Evolutionary conservation across 2,888 invertebrate species (phyloP), one percentile per base, ranked within the genome.

Genomic region (Harpalus rubripes): DNA sequence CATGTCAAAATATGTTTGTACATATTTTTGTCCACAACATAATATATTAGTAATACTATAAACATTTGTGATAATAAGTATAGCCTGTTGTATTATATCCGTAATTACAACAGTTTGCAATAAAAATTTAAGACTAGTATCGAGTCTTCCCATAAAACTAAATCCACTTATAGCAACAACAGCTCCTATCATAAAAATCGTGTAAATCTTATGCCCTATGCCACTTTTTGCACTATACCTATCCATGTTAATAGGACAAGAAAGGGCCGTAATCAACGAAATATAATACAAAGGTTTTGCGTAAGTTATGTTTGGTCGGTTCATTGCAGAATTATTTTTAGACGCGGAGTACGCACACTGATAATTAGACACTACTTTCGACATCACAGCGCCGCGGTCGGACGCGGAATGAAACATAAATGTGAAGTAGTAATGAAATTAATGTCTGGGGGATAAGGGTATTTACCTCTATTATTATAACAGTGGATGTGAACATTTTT

Each of bases 181-280:
- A 5, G 80, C 0, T 15, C 12, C 26, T 15, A 85, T 18, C 56
- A 68, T 68, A 8, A 85, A 58, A 68, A 22, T 7, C 1, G 68
- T 12, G 56, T 80, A 85, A 16, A 80, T 22, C 32, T 79, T 85
- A 59, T 80, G 22, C 10, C 56, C 58, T n/a, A 56, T 22, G 6
- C 85, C 72, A 72, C 80, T 85, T 16, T 6, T 32, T 12, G 85
- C 85, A 26, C 72, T 18, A 41, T 80, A 85, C 4, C 56, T 79
- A n/a, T 80, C n/a, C 58, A 85, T 76, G 39, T 85, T 65, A 15
- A 85, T 85, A n/a, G 85, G 85, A 58, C 85, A 85, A 39, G 80
- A 68, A 5, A 80, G 16, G 12, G 32, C 85, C 39, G 65, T 85
- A 18, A 65, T n/a, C 41, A 85, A 41, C 1, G 85, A 85, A 22